phyloP scores from a whole-genome alignment of 92 coral and sea anemone genomes.

The Epizoanthus rinbou region DNA sequence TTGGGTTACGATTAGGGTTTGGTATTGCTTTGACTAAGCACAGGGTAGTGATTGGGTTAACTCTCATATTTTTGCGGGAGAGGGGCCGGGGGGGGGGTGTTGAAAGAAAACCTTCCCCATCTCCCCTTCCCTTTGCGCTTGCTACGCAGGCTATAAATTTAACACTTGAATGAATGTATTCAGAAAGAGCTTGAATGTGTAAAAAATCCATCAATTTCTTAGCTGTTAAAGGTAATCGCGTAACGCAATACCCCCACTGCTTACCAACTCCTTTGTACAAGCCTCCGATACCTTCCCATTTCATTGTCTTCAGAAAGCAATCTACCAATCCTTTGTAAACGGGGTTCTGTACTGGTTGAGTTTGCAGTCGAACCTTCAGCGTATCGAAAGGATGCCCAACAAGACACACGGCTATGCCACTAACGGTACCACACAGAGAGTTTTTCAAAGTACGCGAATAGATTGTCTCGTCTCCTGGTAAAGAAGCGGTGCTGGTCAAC shows the following conservation, averaged over 20 bases:
- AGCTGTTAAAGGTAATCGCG: too few species aligned
- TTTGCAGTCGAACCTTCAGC: constrained; percentile 86
- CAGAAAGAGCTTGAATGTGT: too few species aligned
- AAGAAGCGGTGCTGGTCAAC: neutral
- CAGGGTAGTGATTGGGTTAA: too few species aligned
- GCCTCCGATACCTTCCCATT: constrained; percentile 95
- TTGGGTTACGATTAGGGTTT: too few species aligned
- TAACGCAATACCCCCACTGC: constrained; percentile 6
- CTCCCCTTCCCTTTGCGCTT: too few species aligned
- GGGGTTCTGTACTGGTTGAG: constrained; percentile 83
- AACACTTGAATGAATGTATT: too few species aligned
- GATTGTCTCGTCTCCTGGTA: constrained; percentile 53
- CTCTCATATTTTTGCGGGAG: too few species aligned
- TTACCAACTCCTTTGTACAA: constrained; percentile 88
- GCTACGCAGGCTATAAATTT: too few species aligned
- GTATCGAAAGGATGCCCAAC: constrained; percentile 93
- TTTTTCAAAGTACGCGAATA: constrained; percentile 74
- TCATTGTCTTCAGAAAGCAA: constrained; percentile 83
- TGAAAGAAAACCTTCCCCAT: too few species aligned
- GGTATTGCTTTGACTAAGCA: too few species aligned
- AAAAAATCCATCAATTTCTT: too few species aligned
- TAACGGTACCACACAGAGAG: constrained; percentile 76
- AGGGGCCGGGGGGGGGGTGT: too few species aligned
- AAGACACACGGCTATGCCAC: constrained; percentile 88
- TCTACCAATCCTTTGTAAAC: constrained; percentile 81